Base-by-base conservation (phyloP, 2,113 vertebrate species). In the Panthera tigris region DNA sequence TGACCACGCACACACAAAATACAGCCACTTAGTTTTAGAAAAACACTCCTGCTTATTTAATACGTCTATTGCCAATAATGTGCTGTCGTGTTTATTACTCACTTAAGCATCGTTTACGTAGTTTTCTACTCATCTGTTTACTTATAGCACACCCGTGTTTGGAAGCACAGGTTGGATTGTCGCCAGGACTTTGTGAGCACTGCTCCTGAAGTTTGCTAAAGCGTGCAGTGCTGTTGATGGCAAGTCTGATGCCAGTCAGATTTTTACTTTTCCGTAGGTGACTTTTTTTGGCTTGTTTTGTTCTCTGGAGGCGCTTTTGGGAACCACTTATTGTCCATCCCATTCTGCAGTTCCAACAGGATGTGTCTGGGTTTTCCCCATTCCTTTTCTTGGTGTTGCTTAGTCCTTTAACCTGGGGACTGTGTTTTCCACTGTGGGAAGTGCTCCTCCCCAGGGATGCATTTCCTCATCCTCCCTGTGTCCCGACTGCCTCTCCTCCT, bases 401-500 rank as follows among this genome's bases (percentile, higher is more conserved):
- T 48, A 45, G 73, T 76, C 73, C 45, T 48, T 45, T 16, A 76
- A 18, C 25, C 73, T 48, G 25, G 27, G 41, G 73, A 14, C 73
- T 9, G 41, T 76, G 41, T 80, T 73, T 36, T 39, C 18, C 36
- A 48, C 41, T 39, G 50, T 21, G 74, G 61, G n/a, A 7, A 5
- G 21, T 14, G 63, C 15, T 55, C 25, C 5, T 79, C 16, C 8
- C 29, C 0, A 0, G 74, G 74, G 45, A 50, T 3, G 45, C 74
- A 31, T 29, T 78, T 66, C 39, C 25, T 29, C 13, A 15, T 55
- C 29, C 45, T 31, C 61, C 27, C 63, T 5, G 5, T 7, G 27
- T 7, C 27, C 14, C 23, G 25, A 14, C 4, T 4, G 61, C 21
- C 10, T 41, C 2, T 7, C 3, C 11, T 18, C 11, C 5, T 4